Base-by-base conservation (phyloP, 2,797 vertebrate genomes). In the Artibeus lituratus region DNA sequence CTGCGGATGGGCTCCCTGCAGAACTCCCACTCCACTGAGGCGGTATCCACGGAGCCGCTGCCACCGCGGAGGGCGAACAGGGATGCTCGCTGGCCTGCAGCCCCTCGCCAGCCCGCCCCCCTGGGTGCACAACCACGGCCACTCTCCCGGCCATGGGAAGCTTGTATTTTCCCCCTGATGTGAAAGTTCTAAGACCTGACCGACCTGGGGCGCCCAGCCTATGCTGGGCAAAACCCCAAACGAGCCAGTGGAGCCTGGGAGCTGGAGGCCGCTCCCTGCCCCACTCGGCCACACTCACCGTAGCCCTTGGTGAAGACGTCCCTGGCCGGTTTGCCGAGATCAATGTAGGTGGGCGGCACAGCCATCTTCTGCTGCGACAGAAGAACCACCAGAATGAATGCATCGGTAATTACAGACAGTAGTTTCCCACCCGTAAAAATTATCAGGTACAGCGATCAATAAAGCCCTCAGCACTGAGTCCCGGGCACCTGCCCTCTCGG, bases 281-380 rank as follows among this genome's bases (percentile, higher is more conserved):
- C 22, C 96, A 96, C 99, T 99, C 98, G 99, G 21, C 14, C 2
- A 55, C 96, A 96, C 99, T 99, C 98, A 99, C 99, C 99, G 10
- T 99, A 99, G 98, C 99, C 99, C 97, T 99, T 99, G 96, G 99
- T 99, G 98, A 99, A 99, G 97, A 99, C 98, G 96, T 99, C 99
- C 98, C 99, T 99, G 98, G 99, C 99, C 57, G 99, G 98, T 98
- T 99, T 99, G 98, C 99, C 99, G 97, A 99, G 98, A 98, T 99
- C 99, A 82, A 98, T 97, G 24, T 99, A 99, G 55, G 99, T 99
- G 95, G 99, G 99, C 98, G 99, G 99, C 98, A 99, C 98, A 74
- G 99, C 99, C 99, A 99, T 99, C 98, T 98, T 99, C 99, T 99
- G 98, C 86, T 93, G 87, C 74, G 67, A 88, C n/a, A 91, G 92